Evolutionary conservation across 1,140 invertebrate species (phyloP), one percentile per base, ranked within the genome.

Genomic region (Drosophila funebris): DNA sequence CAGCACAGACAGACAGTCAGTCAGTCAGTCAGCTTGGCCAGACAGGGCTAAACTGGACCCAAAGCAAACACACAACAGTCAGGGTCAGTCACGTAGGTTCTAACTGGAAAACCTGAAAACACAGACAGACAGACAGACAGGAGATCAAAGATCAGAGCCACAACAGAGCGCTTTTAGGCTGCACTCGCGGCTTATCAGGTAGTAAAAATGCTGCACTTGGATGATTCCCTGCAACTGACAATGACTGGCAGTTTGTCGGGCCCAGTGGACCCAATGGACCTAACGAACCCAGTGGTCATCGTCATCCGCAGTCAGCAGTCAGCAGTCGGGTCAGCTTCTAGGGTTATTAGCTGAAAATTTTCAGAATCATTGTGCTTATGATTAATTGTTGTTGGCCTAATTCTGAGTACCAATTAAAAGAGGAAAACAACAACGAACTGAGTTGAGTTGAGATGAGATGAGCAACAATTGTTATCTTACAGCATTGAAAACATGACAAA

Each of bases 201-300:
- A 83, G 75, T 83, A 83, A 83, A 81, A 83, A 50, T 83, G 79
- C 79, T 75, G 79, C 79, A 83, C 66, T 83, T 79, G 80, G 82
- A 68, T 83, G 80, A 78, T 68, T 83, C 71, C 75, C 31, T 41
- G 36, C 39, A 11, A 46, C 53, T 39, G 50, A 9, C 29, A 64
- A 29, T 64, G 62, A 48, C 52, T 37, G 52, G 29, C 41, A 39
- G 16, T 48, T 18, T 54, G 24, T 5, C 41, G 11, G 18, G 27
- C 11, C 11, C 27, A 18, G 18, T 33, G 52, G 31, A 39, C 9
- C 24, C 43, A n/a, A 3, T 18, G 52, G 50, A 36, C 44, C 11
- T 31, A 52, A 33, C 8, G 36, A 50, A 20, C 11, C 31, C 50
- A 71, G 11, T 73, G 71, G 71, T 73, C 71, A 73, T 27, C 71